Evolutionary conservation across 2,797 vertebrate species (phyloP), one percentile per base, ranked within the genome.

Genomic region (Notolepis coatsorum): DNA sequence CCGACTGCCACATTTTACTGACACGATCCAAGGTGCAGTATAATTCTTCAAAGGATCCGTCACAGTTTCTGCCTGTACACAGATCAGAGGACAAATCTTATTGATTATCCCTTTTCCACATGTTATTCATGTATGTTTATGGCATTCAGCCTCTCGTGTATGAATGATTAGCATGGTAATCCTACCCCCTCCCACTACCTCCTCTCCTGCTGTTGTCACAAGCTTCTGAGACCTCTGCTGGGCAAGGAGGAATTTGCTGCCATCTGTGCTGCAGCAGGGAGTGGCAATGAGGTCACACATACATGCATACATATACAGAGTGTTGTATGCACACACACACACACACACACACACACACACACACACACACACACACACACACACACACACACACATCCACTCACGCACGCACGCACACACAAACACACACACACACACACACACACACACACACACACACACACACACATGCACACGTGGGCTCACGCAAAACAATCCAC

Each of bases 201-300:
- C 57, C 41, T 57, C 69, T 75, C 77, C 64, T 66, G 73, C 81
- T 85, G 79, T 74, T n/a, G 50, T 69, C 61, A 66, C 80, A 70
- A 74, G 65, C 76, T 81, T 73, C 75, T 62, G 66, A 84, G 82
- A 67, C 64, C 76, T 86, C 68, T 57, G 41, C 60, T 73, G 76
- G 5, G 21, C 39, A 71, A 65, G 42, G 66, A 73, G 66, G 71
- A 73, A 65, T 71, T 64, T 21, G 7, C 61, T 54, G 77, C 85
- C 86, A 88, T 89, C 89, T 90, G 86, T 79, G 75, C 81, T 84
- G 68, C 77, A 79, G 75, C 67, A 75, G 59, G 70, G 71, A 80
- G 77, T 57, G 61, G 56, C 65, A 68, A 58, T 60, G 65, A 69
- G 39, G 61, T 69, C 56, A 69, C 49, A 61, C 51, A n/a, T n/a